Conservation (phyloP, 2,113 vertebrate genomes). For the Hypomesus transpacificus region DNA sequence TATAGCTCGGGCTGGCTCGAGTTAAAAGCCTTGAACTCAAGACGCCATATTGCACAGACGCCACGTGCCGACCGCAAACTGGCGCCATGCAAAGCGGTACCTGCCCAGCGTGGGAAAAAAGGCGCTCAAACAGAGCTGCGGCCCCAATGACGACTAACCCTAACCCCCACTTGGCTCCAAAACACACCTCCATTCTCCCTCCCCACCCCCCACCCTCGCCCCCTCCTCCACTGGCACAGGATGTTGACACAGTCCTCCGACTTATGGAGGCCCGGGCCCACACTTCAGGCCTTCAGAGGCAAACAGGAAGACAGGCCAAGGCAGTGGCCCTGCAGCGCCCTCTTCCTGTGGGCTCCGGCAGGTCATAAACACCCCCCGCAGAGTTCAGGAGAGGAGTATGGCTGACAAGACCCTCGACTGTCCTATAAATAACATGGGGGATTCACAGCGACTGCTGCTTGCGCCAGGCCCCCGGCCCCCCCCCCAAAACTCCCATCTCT, state of each 20-base stretch:
- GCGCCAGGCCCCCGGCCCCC: too few relatives aligned
- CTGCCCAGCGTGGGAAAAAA: too few relatives aligned
- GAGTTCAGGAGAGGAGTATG: background rate
- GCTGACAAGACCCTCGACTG: background rate
- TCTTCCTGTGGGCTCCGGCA: conserved; percentile 39
- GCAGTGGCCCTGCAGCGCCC: conserved; percentile 31
- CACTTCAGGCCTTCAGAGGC: conserved; percentile 33
- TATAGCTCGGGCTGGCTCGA: background rate
- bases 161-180: background rate
- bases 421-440: background rate
- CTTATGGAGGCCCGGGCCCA: conserved; percentile 18
- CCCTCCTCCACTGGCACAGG: conserved; percentile 41
- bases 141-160: too few relatives aligned
- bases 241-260: conserved; percentile 49
- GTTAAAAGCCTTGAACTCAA: background rate
- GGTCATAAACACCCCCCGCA: conserved; percentile 25
- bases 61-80: too few relatives aligned
- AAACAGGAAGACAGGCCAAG: conserved; percentile 55
- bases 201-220: background rate
- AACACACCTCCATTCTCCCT: conserved; percentile 5
- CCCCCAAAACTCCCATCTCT: too few relatives aligned
- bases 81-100: too few relatives aligned
- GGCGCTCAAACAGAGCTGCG: too few relatives aligned
- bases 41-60: too few relatives aligned
- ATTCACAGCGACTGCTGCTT: background rate